Evolutionary conservation across 2,113 vertebrate genomes (phyloP).

Genomic region (Scalopus aquaticus): DNA sequence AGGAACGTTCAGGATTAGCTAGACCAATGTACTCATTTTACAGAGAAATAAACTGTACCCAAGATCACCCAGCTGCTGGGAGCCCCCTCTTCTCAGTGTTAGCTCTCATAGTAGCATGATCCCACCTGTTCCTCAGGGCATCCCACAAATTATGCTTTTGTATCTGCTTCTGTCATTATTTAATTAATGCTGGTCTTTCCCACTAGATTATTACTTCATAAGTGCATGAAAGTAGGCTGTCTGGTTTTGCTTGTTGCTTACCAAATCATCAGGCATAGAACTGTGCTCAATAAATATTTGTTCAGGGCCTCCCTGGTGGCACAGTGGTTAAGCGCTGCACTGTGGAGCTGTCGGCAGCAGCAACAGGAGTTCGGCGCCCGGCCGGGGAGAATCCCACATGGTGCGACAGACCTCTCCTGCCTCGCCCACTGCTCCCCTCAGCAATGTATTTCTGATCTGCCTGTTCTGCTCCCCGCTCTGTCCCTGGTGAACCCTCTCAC

Average conservation of each 20-base stretch:
- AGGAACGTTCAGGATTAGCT: background rate
- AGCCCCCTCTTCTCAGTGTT: background rate
- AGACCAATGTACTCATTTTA: background rate
- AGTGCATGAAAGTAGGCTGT: background rate
- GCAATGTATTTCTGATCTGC: too few relatives aligned
- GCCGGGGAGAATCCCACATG: too few relatives aligned
- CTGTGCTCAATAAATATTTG: too few relatives aligned
- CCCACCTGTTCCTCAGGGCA: background rate
- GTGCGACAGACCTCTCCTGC: too few relatives aligned
- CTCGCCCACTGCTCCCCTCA: too few relatives aligned
- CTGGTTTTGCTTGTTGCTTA: background rate
- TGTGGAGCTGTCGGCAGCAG: too few relatives aligned
- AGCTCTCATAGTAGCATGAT: rapidly evolving
- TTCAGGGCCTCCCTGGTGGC: too few relatives aligned
- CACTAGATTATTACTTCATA: background rate
- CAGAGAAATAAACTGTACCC: background rate
- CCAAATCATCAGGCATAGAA: background rate
- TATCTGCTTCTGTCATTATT: background rate
- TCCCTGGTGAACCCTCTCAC: too few relatives aligned
- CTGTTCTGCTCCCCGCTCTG: too few relatives aligned
- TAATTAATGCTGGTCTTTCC: background rate
- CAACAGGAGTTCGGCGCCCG: too few relatives aligned
- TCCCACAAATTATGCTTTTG: background rate
- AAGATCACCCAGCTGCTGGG: background rate
- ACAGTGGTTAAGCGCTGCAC: too few relatives aligned